Evolutionary conservation across 2,888 invertebrate genomes (phyloP).

Genomic region (Drosophila paucipuncta): DNA sequence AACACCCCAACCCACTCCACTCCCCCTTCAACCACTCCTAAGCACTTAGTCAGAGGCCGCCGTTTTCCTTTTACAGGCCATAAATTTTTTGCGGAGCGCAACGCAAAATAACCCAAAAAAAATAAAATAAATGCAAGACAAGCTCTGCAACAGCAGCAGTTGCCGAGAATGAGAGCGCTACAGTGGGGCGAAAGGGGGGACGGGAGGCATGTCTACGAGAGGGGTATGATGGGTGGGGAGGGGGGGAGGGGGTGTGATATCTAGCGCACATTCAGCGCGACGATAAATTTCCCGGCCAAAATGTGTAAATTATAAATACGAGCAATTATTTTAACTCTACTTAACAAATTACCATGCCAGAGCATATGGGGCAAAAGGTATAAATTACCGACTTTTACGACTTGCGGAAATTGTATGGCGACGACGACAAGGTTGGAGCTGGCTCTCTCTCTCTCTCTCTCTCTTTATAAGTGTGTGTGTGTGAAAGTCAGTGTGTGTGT

Average conservation of each 20-base stretch:
- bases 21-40: slow-evolving; percentile 2
- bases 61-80: slow-evolving; percentile 52
- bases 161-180: slow-evolving; percentile 8
- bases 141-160: slow-evolving; percentile 44
- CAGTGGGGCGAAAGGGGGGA: not conserved
- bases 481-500: slow-evolving; percentile 33
- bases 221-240: not conserved
- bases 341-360: slow-evolving; percentile 86
- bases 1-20: not conserved
- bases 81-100: slow-evolving; percentile 66
- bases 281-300: slow-evolving; percentile 85
- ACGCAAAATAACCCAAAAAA: slow-evolving; percentile 70
- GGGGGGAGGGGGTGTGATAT: slow-evolving; percentile 44
- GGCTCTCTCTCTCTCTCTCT: not conserved
- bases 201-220: not conserved
- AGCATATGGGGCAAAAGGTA: slow-evolving; percentile 84
- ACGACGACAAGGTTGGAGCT: slow-evolving; percentile 42
- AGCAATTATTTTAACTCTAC: slow-evolving; percentile 86
- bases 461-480: slow-evolving; percentile 14
- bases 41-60: slow-evolving; percentile 17
- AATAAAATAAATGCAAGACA: slow-evolving; percentile 53
- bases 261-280: slow-evolving; percentile 79
- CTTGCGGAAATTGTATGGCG: slow-evolving; percentile 81
- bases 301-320: slow-evolving; percentile 86
- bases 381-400: slow-evolving; percentile 82